These are phyloP conservation scores for Ptychochromis oligacanthus DNA, from an alignment of 2,113 vertebrate species.

Conservation along the genomic window DNA sequence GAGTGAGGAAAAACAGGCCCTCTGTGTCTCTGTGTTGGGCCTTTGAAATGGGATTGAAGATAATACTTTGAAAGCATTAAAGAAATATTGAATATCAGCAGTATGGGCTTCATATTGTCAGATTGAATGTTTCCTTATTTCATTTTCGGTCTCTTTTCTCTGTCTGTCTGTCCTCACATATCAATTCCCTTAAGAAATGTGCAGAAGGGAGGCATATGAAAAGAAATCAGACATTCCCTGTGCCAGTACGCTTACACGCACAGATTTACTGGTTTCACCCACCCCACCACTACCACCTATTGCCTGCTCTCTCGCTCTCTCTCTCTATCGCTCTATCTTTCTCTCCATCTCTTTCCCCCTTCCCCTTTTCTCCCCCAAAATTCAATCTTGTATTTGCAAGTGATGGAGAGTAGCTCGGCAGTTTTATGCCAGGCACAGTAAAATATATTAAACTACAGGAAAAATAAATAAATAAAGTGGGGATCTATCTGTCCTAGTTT, in stretches of 20 bases:
- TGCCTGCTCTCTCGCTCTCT: constrained; percentile 27
- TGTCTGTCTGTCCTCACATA: constrained; percentile 35
- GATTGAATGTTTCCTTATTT: constrained; percentile 39
- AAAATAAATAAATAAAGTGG: constrained; percentile 57
- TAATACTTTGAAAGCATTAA: constrained; percentile 55
- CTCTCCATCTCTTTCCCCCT: constrained; percentile 40
- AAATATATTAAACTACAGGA: constrained; percentile 71
- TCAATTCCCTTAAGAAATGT: constrained; percentile 26
- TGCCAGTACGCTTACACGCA: constrained; percentile 40
- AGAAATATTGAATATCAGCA: constrained; percentile 42
- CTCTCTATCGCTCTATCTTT: constrained; percentile 44
- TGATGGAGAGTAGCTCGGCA: constrained; percentile 64
- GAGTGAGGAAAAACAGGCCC: constrained; percentile 12
- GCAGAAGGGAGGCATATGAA: constrained; percentile 11
- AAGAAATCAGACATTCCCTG: constrained; percentile 55
- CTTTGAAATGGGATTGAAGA: constrained; percentile 51
- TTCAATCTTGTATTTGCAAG: constrained; percentile 73
- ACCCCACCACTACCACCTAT: constrained; percentile 29
- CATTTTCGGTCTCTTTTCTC: constrained; percentile 29
- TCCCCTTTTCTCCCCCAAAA: constrained; percentile 60
- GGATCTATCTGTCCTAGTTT: constrained; percentile 69
- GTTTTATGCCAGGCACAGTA: constrained; percentile 64
- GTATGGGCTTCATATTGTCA: constrained; percentile 32
- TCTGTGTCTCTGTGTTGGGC: constrained; percentile 22
- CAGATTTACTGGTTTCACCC: constrained; percentile 62